Evolutionary conservation across 2,888 invertebrate genomes (phyloP).

Genomic region (Drosophila pseudotalamancana): DNA sequence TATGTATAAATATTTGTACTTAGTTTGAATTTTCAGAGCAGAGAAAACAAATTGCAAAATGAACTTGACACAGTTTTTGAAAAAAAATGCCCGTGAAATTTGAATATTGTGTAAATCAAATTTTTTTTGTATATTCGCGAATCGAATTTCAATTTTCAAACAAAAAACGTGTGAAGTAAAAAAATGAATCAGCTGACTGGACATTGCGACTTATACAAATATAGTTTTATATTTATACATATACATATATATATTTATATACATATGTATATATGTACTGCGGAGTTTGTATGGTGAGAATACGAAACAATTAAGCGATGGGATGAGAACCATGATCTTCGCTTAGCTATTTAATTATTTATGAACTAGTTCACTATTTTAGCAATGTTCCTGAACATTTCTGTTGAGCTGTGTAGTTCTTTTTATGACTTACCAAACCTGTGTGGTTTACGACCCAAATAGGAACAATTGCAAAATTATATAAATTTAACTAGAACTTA

Average conservation of each 20-base stretch:
- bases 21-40: conserved; percentile 47
- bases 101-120: conserved; percentile 10
- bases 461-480: too few species aligned
- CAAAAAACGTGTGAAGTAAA: conserved; percentile 54
- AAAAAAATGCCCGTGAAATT: conserved; percentile 28
- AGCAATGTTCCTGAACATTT: too few species aligned
- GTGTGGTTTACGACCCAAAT: too few species aligned
- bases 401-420: too few species aligned
- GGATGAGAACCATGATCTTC: too few species aligned
- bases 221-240: background rate
- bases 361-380: too few species aligned
- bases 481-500: too few species aligned
- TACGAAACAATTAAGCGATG: too few species aligned
- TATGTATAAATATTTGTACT: conserved; percentile 1
- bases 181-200: conserved; percentile 42
- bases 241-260: background rate
- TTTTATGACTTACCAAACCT: too few species aligned
- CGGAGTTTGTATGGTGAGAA: too few species aligned
- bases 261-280: background rate
- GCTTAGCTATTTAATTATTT: too few species aligned
- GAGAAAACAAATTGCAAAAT: conserved; percentile 28
- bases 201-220: background rate
- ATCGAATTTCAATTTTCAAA: conserved; percentile 60
- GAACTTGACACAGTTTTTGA: conserved; percentile 67
- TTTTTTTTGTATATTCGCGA: conserved; percentile 43